Percentiles rank a stretch among this genome's conserved stretches.
These are phyloP conservation scores for Piscicola geometra DNA, from an alignment of 2,888 invertebrate species.

Conservation along the genomic window DNA sequence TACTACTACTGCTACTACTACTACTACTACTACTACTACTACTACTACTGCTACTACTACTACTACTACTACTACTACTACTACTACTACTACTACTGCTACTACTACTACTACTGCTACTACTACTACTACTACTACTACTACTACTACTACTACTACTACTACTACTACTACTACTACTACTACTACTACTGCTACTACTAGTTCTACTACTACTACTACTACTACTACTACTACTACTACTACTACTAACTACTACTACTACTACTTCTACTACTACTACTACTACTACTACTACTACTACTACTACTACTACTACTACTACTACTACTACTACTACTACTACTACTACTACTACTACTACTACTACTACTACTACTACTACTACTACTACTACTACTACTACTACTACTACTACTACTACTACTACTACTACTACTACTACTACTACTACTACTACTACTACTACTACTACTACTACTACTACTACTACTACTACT, in stretches of 20 bases:
- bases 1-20: conserved; percentile 9
- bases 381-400: conserved; percentile 9
- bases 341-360: conserved; percentile 9
- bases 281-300: conserved; percentile 9
- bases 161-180: conserved; percentile 9
- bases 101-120: conserved; percentile 9
- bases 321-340: conserved; percentile 9
- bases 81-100: conserved; percentile 9
- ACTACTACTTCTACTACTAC: conserved; percentile 4
- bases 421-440: conserved; percentile 9
- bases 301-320: conserved; percentile 9
- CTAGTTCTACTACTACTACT: conserved; percentile 2
- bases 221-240: too few species aligned
- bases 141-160: conserved; percentile 9
- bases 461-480: conserved; percentile 9
- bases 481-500: conserved; percentile 6
- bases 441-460: conserved; percentile 9
- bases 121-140: conserved; percentile 9
- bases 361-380: conserved; percentile 9
- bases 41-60: conserved; percentile 9
- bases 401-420: conserved; percentile 9
- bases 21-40: conserved; percentile 9
- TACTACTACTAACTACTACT: too few species aligned
- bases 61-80: conserved; percentile 9
- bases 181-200: conserved; percentile 9